Base-by-base conservation (phyloP, 2,888 invertebrate species). In the Tetheella fluctuosa region DNA sequence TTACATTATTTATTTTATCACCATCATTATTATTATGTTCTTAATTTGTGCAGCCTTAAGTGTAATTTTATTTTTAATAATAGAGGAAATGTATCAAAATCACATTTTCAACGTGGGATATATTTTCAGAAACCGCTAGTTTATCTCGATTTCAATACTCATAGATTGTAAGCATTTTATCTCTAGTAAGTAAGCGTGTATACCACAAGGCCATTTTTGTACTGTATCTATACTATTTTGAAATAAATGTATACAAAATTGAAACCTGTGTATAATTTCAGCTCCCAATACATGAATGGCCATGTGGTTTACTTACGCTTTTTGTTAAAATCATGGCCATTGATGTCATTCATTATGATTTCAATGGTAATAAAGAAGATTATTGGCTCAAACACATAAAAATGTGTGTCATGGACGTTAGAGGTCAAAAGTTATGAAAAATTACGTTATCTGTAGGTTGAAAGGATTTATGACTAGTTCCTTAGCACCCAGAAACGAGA, bases 151-250 rank as follows among this genome's bases (percentile, higher is more conserved):
- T 60, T 39, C 13, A 69, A 74, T 73, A 71, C 72, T 76, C 66
- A 42, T 80, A 76, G 73, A 61, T 60, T 66, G 54, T 79, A 77
- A 77, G 73, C 53, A 52, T 59, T 59, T 63, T 72, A 73, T 63
- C 67, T 62, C 68, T 60, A 64, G 67, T 60, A 17, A 60, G n/a
- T 73, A 71, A 75, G 70, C 73, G 77, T 77, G 79, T 83, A 82
- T 77, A 90, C 89, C 89, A 90, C 90, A 85, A 67, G 92, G 92
- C 92, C 92, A 92, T 90, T 91, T 86, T 85, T 91, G 86, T 91
- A 90, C 84, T 81, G 80, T 79, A 73, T 53, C 54, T 59, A 79
- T 80, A n/a, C 17, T 15, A 17, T 83, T 81, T 74, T 66, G 71
- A 68, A 89, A 87, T 85, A 89, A 89, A 88, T 64, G 70, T 39